Evolutionary conservation across 2,113 vertebrate genomes (phyloP).

Genomic region (Phalacrocorax brasilianus): DNA sequence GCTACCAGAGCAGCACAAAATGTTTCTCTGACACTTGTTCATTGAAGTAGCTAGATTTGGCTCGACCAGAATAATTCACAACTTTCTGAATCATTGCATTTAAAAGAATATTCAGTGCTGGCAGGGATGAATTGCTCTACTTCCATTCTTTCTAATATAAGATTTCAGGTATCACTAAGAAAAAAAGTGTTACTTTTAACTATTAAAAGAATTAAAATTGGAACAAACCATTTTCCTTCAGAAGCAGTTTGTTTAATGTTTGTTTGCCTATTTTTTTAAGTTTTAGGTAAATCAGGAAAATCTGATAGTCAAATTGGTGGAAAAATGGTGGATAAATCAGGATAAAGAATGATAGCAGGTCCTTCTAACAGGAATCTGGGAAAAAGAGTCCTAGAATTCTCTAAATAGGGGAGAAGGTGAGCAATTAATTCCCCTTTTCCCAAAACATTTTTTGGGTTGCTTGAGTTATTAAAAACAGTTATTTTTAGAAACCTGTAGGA

Average conservation of each 20-base stretch:
- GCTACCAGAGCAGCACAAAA: neutral
- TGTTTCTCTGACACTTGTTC: neutral
- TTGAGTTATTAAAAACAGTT: constrained; percentile 44
- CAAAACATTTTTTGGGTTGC: constrained; percentile 1
- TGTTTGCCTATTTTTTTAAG: neutral
- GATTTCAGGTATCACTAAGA: neutral
- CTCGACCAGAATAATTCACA: neutral
- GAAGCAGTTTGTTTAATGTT: neutral
- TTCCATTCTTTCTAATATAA: neutral
- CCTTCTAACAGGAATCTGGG: neutral
- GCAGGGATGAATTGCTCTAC: neutral
- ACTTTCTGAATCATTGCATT: neutral
- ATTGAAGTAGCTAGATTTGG: neutral
- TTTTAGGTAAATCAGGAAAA: neutral
- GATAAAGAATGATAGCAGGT: neutral
- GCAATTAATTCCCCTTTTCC: constrained; percentile 56
- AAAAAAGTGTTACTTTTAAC: neutral
- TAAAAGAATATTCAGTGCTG: neutral
- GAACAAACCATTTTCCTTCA: neutral
- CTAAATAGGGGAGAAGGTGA: neutral
- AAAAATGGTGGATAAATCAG: neutral
- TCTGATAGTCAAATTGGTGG: neutral
- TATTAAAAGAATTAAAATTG: neutral
- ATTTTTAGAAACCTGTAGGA: constrained; percentile 39
- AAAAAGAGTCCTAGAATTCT: neutral